These are phyloP conservation scores for Ascidia mentula DNA, from an alignment of 23 tunicate genomes.

Conservation along the genomic window DNA sequence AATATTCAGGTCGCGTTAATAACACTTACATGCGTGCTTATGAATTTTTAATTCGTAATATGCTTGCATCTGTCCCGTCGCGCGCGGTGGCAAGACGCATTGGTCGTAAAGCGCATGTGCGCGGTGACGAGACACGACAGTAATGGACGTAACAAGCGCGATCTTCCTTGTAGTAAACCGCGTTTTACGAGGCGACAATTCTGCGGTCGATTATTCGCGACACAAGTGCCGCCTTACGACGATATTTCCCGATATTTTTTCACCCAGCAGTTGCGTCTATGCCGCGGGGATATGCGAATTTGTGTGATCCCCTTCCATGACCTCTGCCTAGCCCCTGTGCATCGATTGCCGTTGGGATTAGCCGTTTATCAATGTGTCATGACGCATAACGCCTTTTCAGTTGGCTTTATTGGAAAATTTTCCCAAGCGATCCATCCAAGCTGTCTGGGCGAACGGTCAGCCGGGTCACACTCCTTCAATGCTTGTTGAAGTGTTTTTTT, in stretches of 20 bases:
- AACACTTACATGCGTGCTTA: neutral
- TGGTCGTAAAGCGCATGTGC: neutral
- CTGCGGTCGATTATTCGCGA: slow-evolving; percentile 5
- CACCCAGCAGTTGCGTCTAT: neutral
- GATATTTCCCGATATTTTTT: neutral
- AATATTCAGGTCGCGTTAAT: neutral
- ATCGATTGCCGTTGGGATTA: slow-evolving; percentile 8
- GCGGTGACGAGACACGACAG: slow-evolving; percentile 19
- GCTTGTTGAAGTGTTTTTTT: too few species aligned
- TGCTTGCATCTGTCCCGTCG: neutral
- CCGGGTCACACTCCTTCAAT: too few species aligned
- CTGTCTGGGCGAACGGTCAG: neutral
- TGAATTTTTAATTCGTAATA: slow-evolving; percentile 5
- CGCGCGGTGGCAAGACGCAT: neutral
- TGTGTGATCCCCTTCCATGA: slow-evolving; percentile 6
- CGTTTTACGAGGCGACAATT: slow-evolving; percentile 3
- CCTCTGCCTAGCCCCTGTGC: neutral
- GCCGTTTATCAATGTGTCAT: slow-evolving; percentile 10
- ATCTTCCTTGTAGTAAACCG: slow-evolving; percentile 5
- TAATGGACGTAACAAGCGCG: slow-evolving; percentile 9
- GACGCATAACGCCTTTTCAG: neutral
- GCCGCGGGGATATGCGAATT: neutral
- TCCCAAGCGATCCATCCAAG: slow-evolving; percentile 9
- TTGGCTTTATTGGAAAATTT: neutral
- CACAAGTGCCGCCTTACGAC: neutral